Base-by-base conservation (phyloP, 2,797 vertebrate genomes). In the Gymnocypris eckloni region DNA sequence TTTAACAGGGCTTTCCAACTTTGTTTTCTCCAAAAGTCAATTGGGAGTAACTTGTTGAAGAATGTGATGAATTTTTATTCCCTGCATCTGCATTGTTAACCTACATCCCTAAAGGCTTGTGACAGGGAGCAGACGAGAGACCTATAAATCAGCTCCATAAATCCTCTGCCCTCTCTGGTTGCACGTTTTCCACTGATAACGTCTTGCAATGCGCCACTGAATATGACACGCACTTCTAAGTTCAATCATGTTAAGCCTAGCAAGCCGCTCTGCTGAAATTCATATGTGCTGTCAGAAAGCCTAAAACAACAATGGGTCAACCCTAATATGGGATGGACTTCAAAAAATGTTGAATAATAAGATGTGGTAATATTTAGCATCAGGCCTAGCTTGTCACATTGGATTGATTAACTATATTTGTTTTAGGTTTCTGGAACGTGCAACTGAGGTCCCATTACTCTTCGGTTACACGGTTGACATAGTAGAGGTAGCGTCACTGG, bases 381-480 rank as follows among this genome's bases (percentile, higher is more conserved):
- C 39, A 45, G 76, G 83, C 66, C 48, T 77, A 61, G 70, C 79
- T 86, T 86, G 82, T 83, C 90, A 52, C 87, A 86, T 85, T 86
- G 79, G 80, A 75, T 87, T 82, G 72, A 88, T 90, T 86, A 81
- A 89, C 77, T 71, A 52, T 77, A 87, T 92, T 91, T 91, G 88
- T 79, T 84, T 89, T 90, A 87, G 76, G 72, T 41, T 45, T 71
- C 82, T 88, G 89, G 89, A 91, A 91, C 87, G 89, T 86, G 86
- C 89, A 92, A 45, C 48, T 20, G 56, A 71, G 80, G 73, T 67
- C 72, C 79, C 66, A 64, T 79, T 82, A 56, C 79, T 86, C 66
- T 71, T 59, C 22, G 67, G 83, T 85, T 71, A 54, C 59, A 52
- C 45, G 59, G 72, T 67, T 67, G 83, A 85, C 82, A 76, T 69